Conservation (phyloP, 37 sponge, comb jelly and placozoan genomes). For the Diacarnus erythraeanus region DNA sequence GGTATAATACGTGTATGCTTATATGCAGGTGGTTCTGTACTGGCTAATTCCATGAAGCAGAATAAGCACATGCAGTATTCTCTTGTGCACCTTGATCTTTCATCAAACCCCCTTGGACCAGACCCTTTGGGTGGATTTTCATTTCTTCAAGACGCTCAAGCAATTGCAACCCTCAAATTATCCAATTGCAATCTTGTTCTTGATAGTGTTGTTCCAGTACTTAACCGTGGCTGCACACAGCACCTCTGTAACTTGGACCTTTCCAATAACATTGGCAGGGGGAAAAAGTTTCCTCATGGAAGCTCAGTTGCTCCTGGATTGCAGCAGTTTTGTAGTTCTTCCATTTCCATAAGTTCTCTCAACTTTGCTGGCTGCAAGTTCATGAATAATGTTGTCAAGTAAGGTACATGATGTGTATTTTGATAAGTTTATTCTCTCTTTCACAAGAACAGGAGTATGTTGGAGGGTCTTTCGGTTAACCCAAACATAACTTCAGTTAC, state of each 20-base stretch:
- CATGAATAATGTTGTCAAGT: slow-evolving; percentile 47
- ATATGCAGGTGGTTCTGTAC: slow-evolving; percentile 36
- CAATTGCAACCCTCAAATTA: slow-evolving; percentile 64
- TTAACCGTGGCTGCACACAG: slow-evolving; percentile 66
- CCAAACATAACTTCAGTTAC: slow-evolving; percentile 49
- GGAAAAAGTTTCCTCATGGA: slow-evolving; percentile 20
- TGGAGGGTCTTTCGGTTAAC: slow-evolving; percentile 66
- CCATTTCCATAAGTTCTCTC: slow-evolving; percentile 54
- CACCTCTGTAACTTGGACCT: slow-evolving; percentile 57
- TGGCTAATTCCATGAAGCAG: slow-evolving; percentile 63
- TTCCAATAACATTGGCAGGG: slow-evolving; percentile 30
- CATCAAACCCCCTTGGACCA: slow-evolving; percentile 63
- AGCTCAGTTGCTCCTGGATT: slow-evolving; percentile 6
- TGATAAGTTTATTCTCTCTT: not conserved
- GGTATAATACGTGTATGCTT: too few relatives aligned
- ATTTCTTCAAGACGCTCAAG: slow-evolving; percentile 71
- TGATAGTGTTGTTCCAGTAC: slow-evolving; percentile 52
- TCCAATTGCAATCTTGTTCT: slow-evolving; percentile 53
- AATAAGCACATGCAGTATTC: slow-evolving; percentile 68
- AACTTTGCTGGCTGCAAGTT: slow-evolving; percentile 53
- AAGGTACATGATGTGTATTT: too few relatives aligned
- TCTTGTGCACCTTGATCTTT: slow-evolving; percentile 70
- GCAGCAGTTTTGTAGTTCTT: slow-evolving; percentile 71
- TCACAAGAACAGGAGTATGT: slow-evolving; percentile 48
- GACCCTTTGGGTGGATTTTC: slow-evolving; percentile 66